These are phyloP conservation scores for Cryptomyrus ogoouensis DNA, from an alignment of 2,113 vertebrate species.

Conservation along the genomic window DNA sequence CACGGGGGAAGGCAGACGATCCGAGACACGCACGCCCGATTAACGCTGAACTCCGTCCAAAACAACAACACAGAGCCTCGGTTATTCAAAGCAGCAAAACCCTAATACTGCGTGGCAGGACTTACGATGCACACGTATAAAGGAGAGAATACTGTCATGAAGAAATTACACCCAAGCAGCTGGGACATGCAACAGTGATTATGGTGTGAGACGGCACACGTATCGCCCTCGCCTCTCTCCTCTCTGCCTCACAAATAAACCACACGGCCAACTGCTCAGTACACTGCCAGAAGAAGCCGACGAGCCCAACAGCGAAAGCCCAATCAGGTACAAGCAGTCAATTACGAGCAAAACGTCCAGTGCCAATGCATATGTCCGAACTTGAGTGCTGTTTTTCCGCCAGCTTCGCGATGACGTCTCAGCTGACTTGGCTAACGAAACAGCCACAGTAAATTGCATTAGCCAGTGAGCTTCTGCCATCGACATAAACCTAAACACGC, in stretches of 20 bases:
- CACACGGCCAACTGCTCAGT: background rate
- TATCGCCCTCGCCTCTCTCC: background rate
- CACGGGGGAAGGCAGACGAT: background rate
- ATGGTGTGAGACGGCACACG: background rate
- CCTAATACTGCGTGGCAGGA: background rate
- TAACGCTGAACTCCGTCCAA: background rate
- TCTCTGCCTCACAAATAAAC: background rate
- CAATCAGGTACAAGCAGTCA: background rate
- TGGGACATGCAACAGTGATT: background rate
- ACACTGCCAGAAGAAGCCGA: background rate
- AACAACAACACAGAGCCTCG: background rate
- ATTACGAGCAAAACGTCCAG: background rate
- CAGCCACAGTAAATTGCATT: slow-evolving; percentile 9
- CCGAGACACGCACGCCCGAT: background rate
- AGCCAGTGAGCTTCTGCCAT: background rate
- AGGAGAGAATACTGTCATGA: background rate
- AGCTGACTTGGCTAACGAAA: background rate
- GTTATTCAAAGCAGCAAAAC: background rate
- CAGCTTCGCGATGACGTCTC: background rate
- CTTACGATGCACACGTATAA: background rate
- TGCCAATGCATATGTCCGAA: background rate
- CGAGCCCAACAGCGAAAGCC: background rate
- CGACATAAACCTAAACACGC: background rate
- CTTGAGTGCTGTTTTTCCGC: background rate
- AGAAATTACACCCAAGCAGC: background rate